These are phyloP conservation scores for Dicrurus megarhynchus DNA, from an alignment of 2,113 vertebrate genomes.

Conservation along the genomic window DNA sequence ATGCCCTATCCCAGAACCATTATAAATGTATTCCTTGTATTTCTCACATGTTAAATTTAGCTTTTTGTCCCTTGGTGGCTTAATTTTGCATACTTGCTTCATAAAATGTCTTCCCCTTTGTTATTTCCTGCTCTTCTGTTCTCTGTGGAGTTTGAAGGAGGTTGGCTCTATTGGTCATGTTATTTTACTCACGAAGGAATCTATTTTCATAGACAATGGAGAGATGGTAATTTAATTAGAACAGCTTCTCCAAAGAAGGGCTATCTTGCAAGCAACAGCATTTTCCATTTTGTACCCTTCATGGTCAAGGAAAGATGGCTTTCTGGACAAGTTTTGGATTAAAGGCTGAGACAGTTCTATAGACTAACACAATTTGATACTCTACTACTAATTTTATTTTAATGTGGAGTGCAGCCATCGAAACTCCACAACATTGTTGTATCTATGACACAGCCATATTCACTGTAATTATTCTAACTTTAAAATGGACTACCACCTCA, in stretches of 20 bases:
- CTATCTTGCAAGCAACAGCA: neutral
- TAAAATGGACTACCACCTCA: neutral
- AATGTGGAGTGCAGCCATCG: neutral
- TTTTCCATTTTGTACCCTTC: neutral
- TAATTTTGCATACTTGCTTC: neutral
- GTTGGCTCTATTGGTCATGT: neutral
- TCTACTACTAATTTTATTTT: neutral
- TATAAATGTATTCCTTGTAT: neutral
- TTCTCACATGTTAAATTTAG: neutral
- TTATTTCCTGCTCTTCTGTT: constrained; percentile 15
- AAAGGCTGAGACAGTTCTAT: neutral
- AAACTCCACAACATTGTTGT: neutral
- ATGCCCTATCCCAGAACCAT: neutral
- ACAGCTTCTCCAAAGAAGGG: neutral
- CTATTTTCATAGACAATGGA: neutral
- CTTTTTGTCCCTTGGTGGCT: neutral
- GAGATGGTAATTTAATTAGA: neutral
- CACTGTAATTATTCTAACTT: neutral
- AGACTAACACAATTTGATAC: neutral
- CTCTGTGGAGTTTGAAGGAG: neutral
- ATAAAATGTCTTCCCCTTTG: neutral
- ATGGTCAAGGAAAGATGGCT: neutral
- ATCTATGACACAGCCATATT: neutral
- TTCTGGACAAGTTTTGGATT: neutral
- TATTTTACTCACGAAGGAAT: neutral